Evolutionary conservation across 2,888 invertebrate genomes (phyloP).

Genomic region (Drosophila prostipennis): DNA sequence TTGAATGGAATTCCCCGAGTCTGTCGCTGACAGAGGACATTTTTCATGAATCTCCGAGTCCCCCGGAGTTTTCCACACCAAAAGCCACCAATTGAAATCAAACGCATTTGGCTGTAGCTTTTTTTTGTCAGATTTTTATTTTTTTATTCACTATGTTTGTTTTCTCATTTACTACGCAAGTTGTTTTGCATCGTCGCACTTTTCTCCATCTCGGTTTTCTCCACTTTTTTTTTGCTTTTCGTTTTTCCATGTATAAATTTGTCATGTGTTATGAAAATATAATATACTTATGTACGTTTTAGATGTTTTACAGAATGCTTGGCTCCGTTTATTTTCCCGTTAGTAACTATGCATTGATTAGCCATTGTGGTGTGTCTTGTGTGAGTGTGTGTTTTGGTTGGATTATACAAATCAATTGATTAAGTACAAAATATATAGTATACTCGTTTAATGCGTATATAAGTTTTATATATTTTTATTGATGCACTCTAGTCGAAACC

Average conservation of each 20-base stretch:
- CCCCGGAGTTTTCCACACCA: background rate
- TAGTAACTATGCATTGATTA: slow-evolving; percentile 76
- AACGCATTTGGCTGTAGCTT: slow-evolving; percentile 62
- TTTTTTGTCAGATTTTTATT: slow-evolving; percentile 74
- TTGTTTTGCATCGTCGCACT: slow-evolving; percentile 68
- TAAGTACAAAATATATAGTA: slow-evolving; percentile 68
- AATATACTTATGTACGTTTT: slow-evolving; percentile 75
- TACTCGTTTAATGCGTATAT: slow-evolving; percentile 45
- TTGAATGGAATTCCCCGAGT: slow-evolving; percentile 17
- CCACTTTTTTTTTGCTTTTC: slow-evolving; percentile 37
- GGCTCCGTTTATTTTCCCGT: slow-evolving; percentile 62
- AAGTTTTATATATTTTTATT: slow-evolving; percentile 32
- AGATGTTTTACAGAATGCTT: slow-evolving; percentile 80
- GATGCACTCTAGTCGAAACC: slow-evolving; percentile 69
- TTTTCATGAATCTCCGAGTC: background rate
- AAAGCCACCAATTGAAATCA: slow-evolving; percentile 39
- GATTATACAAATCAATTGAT: slow-evolving; percentile 68
- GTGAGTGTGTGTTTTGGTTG: slow-evolving; percentile 34
- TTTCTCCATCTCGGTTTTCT: slow-evolving; percentile 43
- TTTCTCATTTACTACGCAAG: slow-evolving; percentile 78
- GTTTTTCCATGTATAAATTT: slow-evolving; percentile 73
- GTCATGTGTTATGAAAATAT: slow-evolving; percentile 80
- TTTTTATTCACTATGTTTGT: slow-evolving; percentile 76
- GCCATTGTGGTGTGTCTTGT: slow-evolving; percentile 56
- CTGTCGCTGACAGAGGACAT: slow-evolving; percentile 21